Evolutionary conservation across 1,140 invertebrate genomes (phyloP).

Genomic region (Drosophila aff.): DNA sequence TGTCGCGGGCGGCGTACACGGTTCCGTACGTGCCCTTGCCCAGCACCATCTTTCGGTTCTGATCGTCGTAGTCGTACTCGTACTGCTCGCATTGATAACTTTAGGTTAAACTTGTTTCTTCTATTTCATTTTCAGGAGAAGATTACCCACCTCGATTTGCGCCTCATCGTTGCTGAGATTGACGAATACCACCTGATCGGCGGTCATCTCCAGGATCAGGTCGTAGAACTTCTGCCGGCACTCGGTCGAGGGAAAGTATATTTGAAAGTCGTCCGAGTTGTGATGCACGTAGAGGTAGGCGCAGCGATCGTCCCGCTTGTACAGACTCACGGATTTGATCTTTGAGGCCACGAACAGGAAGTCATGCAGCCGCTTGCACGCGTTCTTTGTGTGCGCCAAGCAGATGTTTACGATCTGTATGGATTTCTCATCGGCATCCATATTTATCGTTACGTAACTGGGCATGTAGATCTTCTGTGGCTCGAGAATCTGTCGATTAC

Average conservation of each 20-base stretch:
- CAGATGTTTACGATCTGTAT: constrained; percentile 95
- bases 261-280: constrained; percentile 99
- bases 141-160: constrained; percentile 65
- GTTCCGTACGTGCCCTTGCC: constrained; percentile 98
- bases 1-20: constrained; percentile 97
- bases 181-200: constrained; percentile 93
- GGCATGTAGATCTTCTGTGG: constrained; percentile 97
- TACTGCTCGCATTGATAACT: constrained; percentile 87
- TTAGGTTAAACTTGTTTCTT: not conserved
- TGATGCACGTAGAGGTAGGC: constrained; percentile 99
- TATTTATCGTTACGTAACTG: constrained; percentile 97
- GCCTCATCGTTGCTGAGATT: constrained; percentile 87
- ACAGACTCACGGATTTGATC: constrained; percentile 97
- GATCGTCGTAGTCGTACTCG: constrained; percentile 98
- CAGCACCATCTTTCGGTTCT: constrained; percentile 93
- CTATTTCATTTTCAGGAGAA: no score
- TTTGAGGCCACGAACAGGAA: constrained; percentile 97
- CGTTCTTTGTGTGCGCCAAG: constrained; percentile 90
- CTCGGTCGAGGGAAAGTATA: constrained; percentile 96
- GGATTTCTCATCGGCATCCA: constrained; percentile 96
- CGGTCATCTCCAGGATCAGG: constrained; percentile 92
- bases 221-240: constrained; percentile 94
- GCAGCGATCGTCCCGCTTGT: constrained; percentile 97
- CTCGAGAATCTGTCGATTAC: constrained; percentile 91
- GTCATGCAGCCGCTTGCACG: constrained; percentile 94